These are phyloP conservation scores for Rhodeus uyekii DNA, from an alignment of 2,797 vertebrate species.

Conservation along the genomic window DNA sequence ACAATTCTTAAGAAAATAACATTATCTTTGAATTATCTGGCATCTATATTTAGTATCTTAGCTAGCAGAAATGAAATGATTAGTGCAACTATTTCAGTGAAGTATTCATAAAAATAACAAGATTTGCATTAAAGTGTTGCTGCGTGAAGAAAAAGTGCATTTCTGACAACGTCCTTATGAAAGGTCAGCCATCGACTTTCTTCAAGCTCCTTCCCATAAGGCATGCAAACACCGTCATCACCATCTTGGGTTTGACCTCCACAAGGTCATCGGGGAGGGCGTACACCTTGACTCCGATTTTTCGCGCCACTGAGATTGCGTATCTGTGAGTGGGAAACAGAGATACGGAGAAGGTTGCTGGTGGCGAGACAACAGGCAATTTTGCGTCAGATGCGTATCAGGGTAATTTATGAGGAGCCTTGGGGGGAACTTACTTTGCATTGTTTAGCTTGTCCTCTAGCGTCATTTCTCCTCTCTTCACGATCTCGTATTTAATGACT, in stretches of 20 bases:
- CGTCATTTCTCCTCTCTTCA: constrained; percentile 79
- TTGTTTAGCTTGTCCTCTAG: constrained; percentile 81
- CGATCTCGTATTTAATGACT: constrained; percentile 87
- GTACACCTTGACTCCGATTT: constrained; percentile 94
- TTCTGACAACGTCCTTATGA: neutral
- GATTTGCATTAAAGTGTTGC: neutral
- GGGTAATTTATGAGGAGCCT: constrained; percentile 35
- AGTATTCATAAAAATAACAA: neutral
- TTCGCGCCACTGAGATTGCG: constrained; percentile 93
- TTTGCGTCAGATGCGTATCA: constrained; percentile 2
- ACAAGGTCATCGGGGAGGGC: constrained; percentile 94
- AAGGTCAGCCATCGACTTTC: constrained; percentile 72
- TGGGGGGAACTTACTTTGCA: constrained; percentile 83
- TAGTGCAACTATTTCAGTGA: neutral
- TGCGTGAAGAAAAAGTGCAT: neutral
- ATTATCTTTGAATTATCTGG: neutral
- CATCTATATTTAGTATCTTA: neutral
- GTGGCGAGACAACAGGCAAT: constrained; percentile 1
- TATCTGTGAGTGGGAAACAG: constrained; percentile 81
- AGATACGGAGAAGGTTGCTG: constrained; percentile 35
- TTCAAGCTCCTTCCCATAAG: constrained; percentile 93
- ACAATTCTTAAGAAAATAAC: constrained; percentile 12
- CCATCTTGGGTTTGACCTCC: constrained; percentile 98
- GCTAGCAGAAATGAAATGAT: constrained; percentile 20
- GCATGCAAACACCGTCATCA: constrained; percentile 95